These are phyloP conservation scores for Hyles euphorbiae DNA, from an alignment of 1,140 invertebrate species.

Conservation along the genomic window DNA sequence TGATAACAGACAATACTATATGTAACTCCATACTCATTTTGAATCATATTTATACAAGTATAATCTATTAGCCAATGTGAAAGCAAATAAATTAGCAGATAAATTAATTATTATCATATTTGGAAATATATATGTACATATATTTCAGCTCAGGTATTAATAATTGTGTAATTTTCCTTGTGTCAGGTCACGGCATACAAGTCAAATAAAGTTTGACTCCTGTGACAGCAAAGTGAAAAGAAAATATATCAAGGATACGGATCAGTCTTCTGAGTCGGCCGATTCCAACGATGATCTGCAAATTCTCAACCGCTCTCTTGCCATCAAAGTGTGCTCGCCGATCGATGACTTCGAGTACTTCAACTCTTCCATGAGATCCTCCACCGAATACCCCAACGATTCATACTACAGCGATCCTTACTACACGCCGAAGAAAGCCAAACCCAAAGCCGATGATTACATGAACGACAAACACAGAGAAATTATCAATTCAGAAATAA, in stretches of 20 bases:
- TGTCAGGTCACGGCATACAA: conserved; percentile 35
- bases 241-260: conserved; percentile 30
- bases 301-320: conserved; percentile 70
- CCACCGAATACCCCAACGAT: conserved; percentile 70
- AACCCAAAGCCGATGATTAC: conserved; percentile 73
- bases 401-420: conserved; percentile 45
- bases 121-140: no score
- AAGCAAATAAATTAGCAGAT: no score
- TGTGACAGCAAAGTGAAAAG: conserved; percentile 33
- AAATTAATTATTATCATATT: no score
- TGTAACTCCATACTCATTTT: no score
- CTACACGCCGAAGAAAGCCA: conserved; percentile 44
- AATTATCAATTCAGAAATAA: conserved; percentile 75
- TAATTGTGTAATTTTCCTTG: not conserved
- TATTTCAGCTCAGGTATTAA: no score
- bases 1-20: no score
- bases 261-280: conserved; percentile 73
- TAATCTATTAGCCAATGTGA: no score
- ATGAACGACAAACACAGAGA: conserved; percentile 74
- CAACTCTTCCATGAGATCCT: conserved; percentile 75
- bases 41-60: no score
- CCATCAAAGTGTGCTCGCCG: conserved; percentile 76
- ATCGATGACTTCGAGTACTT: conserved; percentile 82
- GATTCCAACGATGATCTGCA: conserved; percentile 74
- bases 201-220: conserved; percentile 32